A percentile compares a stretch with the other conserved stretches of the same genome.
Conservation (phyloP, 2,888 invertebrate species). For the Drosophila crucigera region DNA sequence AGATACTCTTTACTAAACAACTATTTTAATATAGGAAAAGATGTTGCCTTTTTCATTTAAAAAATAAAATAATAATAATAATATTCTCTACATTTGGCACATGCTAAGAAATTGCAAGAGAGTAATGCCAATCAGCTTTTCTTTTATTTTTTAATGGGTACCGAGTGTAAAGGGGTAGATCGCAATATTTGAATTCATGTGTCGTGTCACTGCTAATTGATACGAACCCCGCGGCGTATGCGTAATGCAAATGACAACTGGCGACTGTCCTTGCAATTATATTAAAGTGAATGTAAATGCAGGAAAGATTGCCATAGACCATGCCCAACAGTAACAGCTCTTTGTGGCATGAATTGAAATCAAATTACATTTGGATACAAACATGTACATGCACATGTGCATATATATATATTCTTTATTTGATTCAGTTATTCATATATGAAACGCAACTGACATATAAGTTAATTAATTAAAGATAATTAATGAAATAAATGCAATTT, state of each 20-base stretch:
- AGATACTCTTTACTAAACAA: background rate
- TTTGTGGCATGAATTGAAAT: slow-evolving; percentile 23
- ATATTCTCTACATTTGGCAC: too few relatives aligned
- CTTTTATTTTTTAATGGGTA: too few relatives aligned
- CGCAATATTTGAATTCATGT: slow-evolving; percentile 6
- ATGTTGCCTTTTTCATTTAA: background rate
- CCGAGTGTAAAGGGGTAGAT: background rate
- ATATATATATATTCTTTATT: background rate
- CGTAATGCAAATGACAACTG: slow-evolving; percentile 7
- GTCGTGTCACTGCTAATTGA: slow-evolving; percentile 20
- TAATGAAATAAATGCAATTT: background rate
- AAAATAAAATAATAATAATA: background rate
- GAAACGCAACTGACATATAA: background rate
- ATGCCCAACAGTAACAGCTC: background rate
- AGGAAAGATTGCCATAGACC: slow-evolving; percentile 23
- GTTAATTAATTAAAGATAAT: background rate
- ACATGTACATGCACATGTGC: slow-evolving; percentile 5
- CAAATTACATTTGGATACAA: slow-evolving; percentile 35
- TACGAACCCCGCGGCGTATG: slow-evolving; percentile 10
- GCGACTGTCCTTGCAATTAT: background rate
- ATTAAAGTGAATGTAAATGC: slow-evolving; percentile 23
- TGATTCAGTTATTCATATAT: background rate
- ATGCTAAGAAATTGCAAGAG: too few relatives aligned
- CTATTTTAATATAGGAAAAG: too few relatives aligned
- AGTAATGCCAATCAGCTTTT: too few relatives aligned